These are phyloP conservation scores for Siphlonurus alternatus DNA, from an alignment of 2,888 invertebrate genomes.

Conservation along the genomic window DNA sequence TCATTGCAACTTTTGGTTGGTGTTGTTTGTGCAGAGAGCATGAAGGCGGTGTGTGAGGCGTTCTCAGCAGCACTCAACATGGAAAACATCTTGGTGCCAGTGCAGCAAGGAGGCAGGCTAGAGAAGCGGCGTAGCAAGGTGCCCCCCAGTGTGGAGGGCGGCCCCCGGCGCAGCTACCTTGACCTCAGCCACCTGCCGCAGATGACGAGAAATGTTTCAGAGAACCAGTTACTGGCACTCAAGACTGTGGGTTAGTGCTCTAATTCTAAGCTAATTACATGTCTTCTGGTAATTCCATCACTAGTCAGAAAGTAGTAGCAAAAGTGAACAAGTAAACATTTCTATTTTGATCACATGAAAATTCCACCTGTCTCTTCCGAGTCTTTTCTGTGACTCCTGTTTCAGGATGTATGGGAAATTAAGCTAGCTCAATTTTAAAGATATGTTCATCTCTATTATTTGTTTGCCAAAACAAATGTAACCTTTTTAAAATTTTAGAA, in stretches of 20 bases:
- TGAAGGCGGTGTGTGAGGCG: constrained; percentile 77
- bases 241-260: constrained; percentile 48
- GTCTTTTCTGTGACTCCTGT: too few relatives aligned
- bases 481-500: too few relatives aligned
- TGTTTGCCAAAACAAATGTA: too few relatives aligned
- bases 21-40: too few relatives aligned
- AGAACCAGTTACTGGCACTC: constrained; percentile 66
- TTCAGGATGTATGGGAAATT: too few relatives aligned
- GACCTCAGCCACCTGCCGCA: constrained; percentile 13
- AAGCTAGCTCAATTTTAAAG: too few relatives aligned
- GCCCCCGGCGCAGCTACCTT: constrained; percentile 11
- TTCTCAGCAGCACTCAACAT: constrained; percentile 67
- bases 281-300: not conserved
- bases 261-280: not conserved
- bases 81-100: constrained; percentile 29
- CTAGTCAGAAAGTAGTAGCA: too few relatives aligned
- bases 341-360: too few relatives aligned
- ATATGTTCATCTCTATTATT: too few relatives aligned
- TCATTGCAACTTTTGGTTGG: too few relatives aligned
- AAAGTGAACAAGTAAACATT: too few relatives aligned
- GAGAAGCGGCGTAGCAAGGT: constrained; percentile 47
- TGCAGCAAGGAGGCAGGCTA: constrained; percentile 47
- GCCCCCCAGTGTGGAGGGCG: constrained; percentile 23
- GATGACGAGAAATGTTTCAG: constrained; percentile 65
- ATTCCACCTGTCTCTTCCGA: too few relatives aligned